A percentile compares a stretch with the other conserved stretches of the same genome.
These are phyloP conservation scores for Tipula helvola DNA, from an alignment of 2,888 invertebrate species.

Conservation along the genomic window DNA sequence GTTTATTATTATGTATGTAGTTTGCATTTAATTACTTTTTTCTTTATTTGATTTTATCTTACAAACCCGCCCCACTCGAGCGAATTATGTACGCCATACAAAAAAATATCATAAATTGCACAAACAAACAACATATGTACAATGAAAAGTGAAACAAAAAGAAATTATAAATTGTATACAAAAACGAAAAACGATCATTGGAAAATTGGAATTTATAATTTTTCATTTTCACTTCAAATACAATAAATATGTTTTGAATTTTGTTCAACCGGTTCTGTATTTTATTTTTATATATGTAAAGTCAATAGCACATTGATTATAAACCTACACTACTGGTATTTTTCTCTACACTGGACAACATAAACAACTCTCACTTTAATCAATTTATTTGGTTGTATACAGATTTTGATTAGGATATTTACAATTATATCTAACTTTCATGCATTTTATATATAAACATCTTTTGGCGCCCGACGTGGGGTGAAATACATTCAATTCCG, in stretches of 20 bases:
- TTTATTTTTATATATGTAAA: background rate
- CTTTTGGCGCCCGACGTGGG: background rate
- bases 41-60: background rate
- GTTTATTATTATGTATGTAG: background rate
- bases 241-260: background rate
- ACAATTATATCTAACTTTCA: background rate
- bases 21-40: background rate
- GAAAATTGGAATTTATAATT: background rate
- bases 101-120: background rate
- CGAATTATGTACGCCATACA: background rate
- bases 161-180: background rate
- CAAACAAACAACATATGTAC: background rate
- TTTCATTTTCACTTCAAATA: slow-evolving; percentile 4
- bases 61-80: background rate
- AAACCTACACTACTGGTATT: background rate
- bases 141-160: background rate
- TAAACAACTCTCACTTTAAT: background rate
- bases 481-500: background rate
- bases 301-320: background rate
- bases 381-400: background rate
- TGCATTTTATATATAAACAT: background rate
- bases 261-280: background rate
- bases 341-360: background rate
- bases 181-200: background rate
- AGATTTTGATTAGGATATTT: background rate